Percentiles rank a stretch among this genome's conserved stretches.
phyloP scores from a whole-genome alignment of 2,797 vertebrate genomes.

The Aeoliscus strigatus region DNA sequence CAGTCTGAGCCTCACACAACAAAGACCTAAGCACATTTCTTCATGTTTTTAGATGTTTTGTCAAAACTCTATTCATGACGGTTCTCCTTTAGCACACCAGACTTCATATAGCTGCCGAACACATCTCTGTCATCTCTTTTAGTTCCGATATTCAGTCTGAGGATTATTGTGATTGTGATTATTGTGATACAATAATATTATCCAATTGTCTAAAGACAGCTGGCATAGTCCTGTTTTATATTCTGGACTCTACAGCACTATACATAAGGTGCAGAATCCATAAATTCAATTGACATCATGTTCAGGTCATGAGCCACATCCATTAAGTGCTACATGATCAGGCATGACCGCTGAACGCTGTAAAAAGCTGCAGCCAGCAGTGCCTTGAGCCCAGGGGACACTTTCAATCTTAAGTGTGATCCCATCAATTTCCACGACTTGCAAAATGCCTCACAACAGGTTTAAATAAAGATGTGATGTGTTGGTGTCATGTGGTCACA shows the following conservation, averaged over 20 bases:
- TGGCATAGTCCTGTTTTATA: too few relatives aligned
- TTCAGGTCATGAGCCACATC: constrained; percentile 30
- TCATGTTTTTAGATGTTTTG: constrained; percentile 1
- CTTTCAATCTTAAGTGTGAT: constrained; percentile 60
- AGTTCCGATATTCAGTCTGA: too few relatives aligned
- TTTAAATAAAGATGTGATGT: constrained; percentile 4
- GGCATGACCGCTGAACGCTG: constrained; percentile 32
- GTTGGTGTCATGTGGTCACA: constrained; percentile 5
- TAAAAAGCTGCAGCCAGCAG: constrained; percentile 29
- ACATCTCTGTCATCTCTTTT: too few relatives aligned
- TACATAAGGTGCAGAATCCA: too few relatives aligned
- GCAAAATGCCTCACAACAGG: constrained; percentile 20
- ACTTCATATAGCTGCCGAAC: too few relatives aligned
- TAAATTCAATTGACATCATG: constrained; percentile 5
- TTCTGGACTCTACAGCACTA: too few relatives aligned
- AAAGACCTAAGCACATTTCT: constrained; percentile 2
- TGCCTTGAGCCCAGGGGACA: constrained; percentile 32
- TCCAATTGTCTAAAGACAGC: not conserved
- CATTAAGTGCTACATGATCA: constrained; percentile 38
- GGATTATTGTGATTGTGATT: too few relatives aligned
- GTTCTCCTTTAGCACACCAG: not conserved
- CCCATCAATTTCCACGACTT: constrained; percentile 59
- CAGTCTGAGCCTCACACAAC: constrained; percentile 2
- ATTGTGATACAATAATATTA: not conserved
- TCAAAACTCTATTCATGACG: not conserved